Base-by-base conservation (phyloP, 2,888 invertebrate genomes). In the Teleogryllus oceanicus region DNA sequence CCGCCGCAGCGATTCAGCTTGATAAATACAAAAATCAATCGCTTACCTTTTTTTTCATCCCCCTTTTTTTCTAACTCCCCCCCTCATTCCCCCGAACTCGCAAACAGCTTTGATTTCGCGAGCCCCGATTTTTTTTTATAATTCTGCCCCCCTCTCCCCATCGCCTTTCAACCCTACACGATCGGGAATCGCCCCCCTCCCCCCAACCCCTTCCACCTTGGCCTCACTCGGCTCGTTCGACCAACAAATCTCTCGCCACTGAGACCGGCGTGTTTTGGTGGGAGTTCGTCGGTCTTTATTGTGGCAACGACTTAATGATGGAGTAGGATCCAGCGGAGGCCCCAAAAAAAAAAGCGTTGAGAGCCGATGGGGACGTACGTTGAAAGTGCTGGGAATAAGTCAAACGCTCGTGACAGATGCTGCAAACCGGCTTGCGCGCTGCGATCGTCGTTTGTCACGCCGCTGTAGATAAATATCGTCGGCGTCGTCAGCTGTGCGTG, bases 71-170 rank as follows among this genome's bases (percentile, higher is more conserved):
- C 62, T 5, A 62, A 51, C 24, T 4, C 4, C 37, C 37, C 37
- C 37, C 37, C 37, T 37, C 37, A 37, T 37, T 37, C 37, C 37
- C 37, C 37, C 37, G 8, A 37, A 37, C 37, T 37, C 62, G 62
- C 62, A 62, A 62, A 62, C 62, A 62, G 62, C 62, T 62, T 62
- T 62, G 62, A 62, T 62, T 62, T n/a, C 62, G n/a, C 62, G 62
- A 62, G 62, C 62, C n/a, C 37, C 62, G 62, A 62, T 62, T 62
- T 62, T 62, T 37, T 62, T 18, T 62, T 13, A n/a, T 62, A 62
- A 18, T 62, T 62, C 62, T 13, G 5, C 62, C n/a, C 12, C 62
- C 62, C 62, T 4, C 10, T 10, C 62, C n/a, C 13, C 16, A 4
- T 62, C 62, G 62, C 16, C 62, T 18, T 13, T 37, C 37, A 37